phyloP scores from a whole-genome alignment of 2,113 vertebrate genomes.

The Gila orcuttii region DNA sequence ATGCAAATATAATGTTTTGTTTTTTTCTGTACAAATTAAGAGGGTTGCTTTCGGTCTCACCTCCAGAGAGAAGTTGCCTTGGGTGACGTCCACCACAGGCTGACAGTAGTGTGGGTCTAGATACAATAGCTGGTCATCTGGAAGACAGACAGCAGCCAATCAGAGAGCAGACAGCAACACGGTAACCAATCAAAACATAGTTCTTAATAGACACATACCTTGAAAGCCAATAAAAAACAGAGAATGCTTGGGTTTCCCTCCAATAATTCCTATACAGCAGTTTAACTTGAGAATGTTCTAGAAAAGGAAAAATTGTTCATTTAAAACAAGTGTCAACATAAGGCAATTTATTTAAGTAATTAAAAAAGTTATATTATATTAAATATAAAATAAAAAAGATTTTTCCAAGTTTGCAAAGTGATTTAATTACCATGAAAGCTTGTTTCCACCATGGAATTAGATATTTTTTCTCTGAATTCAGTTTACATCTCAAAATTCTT shows the following conservation, averaged over 20 bases:
- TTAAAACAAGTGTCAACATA: not conserved
- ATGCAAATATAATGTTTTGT: not conserved
- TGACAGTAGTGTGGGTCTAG: conserved; percentile 95
- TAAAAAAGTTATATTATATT: not conserved
- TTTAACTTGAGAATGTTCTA: conserved; percentile 87
- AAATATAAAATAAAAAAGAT: not conserved
- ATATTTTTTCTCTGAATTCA: too few species aligned
- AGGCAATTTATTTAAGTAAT: not conserved
- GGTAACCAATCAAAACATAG: not conserved
- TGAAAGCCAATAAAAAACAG: conserved; percentile 92
- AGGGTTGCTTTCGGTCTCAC: conserved; percentile 63
- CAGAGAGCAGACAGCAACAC: conserved; percentile 13
- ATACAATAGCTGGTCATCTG: conserved; percentile 90
- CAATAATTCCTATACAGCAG: conserved; percentile 90
- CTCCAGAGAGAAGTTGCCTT: conserved; percentile 82
- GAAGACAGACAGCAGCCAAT: conserved; percentile 45
- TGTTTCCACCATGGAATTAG: too few species aligned
- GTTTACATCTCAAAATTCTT: too few species aligned
- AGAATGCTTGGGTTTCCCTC: conserved; percentile 90
- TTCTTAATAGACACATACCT: conserved; percentile 72
- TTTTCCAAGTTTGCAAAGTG: not conserved
- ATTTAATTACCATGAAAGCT: not conserved
- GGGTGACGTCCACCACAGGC: conserved; percentile 81
- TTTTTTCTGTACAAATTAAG: not conserved
- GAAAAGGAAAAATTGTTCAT: conserved; percentile 24